Evolutionary conservation across 30 jellyfish, hydroid and myxozoan genomes (phyloP).

Genomic region (Hydractinia symbiolongicarpus): DNA sequence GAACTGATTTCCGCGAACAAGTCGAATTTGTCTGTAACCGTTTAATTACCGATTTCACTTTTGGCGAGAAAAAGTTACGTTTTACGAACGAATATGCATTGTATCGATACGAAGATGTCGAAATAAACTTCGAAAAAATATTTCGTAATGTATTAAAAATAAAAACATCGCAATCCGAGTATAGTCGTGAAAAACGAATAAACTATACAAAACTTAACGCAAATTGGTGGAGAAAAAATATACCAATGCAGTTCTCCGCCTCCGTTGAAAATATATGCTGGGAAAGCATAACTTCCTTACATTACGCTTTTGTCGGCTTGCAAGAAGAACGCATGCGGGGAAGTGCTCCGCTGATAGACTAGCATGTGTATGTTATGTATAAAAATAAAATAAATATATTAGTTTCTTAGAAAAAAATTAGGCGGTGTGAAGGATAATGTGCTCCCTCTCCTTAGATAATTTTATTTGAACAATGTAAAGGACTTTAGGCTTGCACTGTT

Average conservation of each 20-base stretch:
- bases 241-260: not conserved
- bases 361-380: not conserved
- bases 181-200: not conserved
- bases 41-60: not conserved
- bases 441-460: too few species aligned
- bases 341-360: not conserved
- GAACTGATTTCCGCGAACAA: not conserved
- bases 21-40: not conserved
- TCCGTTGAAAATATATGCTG: not conserved
- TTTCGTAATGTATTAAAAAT: not conserved
- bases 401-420: too few species aligned
- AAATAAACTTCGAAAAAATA: not conserved
- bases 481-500: too few species aligned
- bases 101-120: slow-evolving; percentile 4
- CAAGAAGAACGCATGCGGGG: not conserved
- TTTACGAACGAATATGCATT: not conserved
- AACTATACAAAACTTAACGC: not conserved
- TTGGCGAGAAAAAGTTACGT: not conserved
- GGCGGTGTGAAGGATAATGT: too few species aligned
- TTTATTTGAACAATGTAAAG: too few species aligned
- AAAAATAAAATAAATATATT: too few species aligned
- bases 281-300: not conserved
- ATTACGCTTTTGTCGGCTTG: not conserved
- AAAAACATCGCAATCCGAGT: not conserved
- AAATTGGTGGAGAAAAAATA: slow-evolving; percentile 2